These are phyloP conservation scores for Gorsachius goisagi DNA, from an alignment of 2,113 vertebrate species.

Conservation along the genomic window DNA sequence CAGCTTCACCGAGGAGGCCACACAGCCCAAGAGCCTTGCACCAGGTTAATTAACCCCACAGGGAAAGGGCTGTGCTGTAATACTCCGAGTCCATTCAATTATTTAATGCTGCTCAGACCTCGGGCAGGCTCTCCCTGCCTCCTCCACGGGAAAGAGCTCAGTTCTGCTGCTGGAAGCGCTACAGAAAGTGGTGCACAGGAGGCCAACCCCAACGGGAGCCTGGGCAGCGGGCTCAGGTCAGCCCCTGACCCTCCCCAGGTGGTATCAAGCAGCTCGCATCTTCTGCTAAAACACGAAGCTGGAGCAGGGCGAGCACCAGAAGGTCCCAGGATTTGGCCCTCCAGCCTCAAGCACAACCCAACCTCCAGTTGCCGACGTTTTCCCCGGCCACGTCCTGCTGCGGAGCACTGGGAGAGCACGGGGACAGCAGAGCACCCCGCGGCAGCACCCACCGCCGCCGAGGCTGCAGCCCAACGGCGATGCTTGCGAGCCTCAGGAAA, in stretches of 20 bases:
- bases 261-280: fast-evolving
- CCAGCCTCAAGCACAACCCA: neutral
- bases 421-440: fast-evolving
- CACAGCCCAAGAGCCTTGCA: neutral
- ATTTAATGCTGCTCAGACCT: neutral
- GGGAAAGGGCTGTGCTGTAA: neutral
- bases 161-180: neutral
- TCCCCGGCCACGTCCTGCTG: fast-evolving
- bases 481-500: fast-evolving
- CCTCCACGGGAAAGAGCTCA: neutral
- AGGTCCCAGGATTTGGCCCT: neutral
- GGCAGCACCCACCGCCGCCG: neutral
- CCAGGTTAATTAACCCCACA: fast-evolving
- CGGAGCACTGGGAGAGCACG: fast-evolving
- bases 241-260: neutral
- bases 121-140: neutral
- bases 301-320: neutral
- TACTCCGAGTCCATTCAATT: fast-evolving
- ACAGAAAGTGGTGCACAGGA: fast-evolving
- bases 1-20: neutral
- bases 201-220: fast-evolving
- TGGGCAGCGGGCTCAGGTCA: neutral
- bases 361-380: fast-evolving
- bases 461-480: fast-evolving
- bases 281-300: neutral